phyloP scores from a whole-genome alignment of 2,113 vertebrate species.

The Aegithalos caudatus region DNA sequence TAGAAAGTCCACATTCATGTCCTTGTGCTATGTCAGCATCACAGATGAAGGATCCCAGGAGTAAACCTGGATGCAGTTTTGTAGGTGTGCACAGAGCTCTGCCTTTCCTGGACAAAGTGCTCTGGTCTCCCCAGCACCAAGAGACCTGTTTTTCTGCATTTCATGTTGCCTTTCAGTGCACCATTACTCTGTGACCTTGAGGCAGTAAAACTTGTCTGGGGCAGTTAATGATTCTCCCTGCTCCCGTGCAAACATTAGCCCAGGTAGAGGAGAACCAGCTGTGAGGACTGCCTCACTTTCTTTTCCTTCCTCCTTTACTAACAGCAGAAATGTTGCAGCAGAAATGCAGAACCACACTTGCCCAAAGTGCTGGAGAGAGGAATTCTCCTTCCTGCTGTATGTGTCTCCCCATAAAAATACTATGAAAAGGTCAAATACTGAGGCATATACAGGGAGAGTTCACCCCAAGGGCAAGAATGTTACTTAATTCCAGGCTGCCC shows the following conservation, averaged over 20 bases:
- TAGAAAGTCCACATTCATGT: rapidly evolving
- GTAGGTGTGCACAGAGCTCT: background rate
- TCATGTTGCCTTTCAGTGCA: background rate
- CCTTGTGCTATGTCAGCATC: background rate
- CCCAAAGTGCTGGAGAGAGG: background rate
- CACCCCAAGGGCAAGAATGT: background rate
- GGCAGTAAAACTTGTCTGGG: background rate
- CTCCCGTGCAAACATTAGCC: background rate
- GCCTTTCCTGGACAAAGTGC: background rate
- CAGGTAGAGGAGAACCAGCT: background rate
- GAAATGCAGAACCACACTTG: background rate
- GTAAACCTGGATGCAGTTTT: background rate
- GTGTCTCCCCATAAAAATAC: background rate
- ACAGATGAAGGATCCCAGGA: background rate
- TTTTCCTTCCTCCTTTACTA: background rate
- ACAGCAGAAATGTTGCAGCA: background rate
- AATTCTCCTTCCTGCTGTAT: background rate
- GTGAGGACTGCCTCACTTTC: background rate
- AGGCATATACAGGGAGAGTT: background rate
- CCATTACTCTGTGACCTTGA: background rate
- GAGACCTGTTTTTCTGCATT: background rate
- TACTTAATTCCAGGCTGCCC: background rate
- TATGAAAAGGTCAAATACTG: background rate
- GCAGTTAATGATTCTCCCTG: slow-evolving; percentile 32
- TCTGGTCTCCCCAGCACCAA: background rate